A percentile compares a stretch with the other conserved stretches of the same genome.
Evolutionary conservation across 2,797 vertebrate genomes (phyloP).

Genomic region (Nannoperca australis): DNA sequence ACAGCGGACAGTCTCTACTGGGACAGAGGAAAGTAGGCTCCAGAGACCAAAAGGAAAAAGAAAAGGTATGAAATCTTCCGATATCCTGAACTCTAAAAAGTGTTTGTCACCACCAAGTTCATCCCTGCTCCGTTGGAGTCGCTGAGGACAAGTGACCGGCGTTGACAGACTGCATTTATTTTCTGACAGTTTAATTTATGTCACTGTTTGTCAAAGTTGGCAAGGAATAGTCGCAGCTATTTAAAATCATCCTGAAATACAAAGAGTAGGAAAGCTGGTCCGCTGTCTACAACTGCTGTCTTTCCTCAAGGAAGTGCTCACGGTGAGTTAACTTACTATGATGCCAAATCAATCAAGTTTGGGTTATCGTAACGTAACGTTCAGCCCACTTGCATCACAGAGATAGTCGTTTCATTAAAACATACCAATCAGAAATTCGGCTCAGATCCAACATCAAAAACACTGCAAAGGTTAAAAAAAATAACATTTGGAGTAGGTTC

Average conservation of each 20-base stretch:
- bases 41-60: neutral
- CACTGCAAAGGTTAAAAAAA: rapidly evolving
- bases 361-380: neutral
- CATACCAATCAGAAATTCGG: neutral
- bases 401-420: rapidly evolving
- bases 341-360: neutral
- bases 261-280: neutral
- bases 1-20: constrained; percentile 53
- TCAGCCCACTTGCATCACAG: rapidly evolving
- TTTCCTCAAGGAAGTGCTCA: constrained; percentile 26
- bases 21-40: constrained; percentile 33
- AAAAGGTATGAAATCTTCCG: neutral
- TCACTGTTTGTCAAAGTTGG: neutral
- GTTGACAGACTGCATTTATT: neutral
- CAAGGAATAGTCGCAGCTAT: neutral
- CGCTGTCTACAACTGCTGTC: constrained; percentile 19
- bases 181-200: neutral
- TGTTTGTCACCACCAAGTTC: constrained; percentile 9
- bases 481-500: neutral
- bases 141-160: constrained; percentile 40
- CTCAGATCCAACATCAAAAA: neutral
- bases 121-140: constrained; percentile 12
- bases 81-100: constrained; percentile 3
- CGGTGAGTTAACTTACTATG: constrained; percentile 51
- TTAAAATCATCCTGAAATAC: neutral